Conservation (phyloP, 2,797 vertebrate genomes). For the Xenopus petersii region DNA sequence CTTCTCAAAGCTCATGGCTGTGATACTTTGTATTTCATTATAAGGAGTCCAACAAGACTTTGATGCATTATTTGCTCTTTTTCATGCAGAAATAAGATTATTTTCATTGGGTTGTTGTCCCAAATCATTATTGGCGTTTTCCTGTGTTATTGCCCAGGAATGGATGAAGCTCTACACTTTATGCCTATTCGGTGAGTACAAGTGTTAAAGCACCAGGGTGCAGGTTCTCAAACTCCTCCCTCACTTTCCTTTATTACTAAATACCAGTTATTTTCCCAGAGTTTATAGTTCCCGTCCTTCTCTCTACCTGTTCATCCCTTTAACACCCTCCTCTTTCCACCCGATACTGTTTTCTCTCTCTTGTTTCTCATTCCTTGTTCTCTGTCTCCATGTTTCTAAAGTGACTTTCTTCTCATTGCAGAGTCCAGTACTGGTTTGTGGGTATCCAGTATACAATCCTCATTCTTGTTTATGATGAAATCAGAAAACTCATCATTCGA, state of each 20-base stretch:
- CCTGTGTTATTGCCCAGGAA: conserved; percentile 28
- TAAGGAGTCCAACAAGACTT: too few species aligned
- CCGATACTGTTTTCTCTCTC: too few species aligned
- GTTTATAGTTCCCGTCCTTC: too few species aligned
- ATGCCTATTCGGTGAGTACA: conserved; percentile 31
- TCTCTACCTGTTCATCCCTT: too few species aligned
- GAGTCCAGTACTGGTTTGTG: conserved; percentile 37
- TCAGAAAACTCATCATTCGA: conserved; percentile 22
- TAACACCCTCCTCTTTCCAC: too few species aligned
- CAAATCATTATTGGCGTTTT: conserved; percentile 17
- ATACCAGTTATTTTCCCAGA: too few species aligned
- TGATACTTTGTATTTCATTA: too few species aligned
- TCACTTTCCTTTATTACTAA: too few species aligned
- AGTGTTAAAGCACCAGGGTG: not conserved
- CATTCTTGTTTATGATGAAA: conserved; percentile 35
- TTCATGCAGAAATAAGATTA: conserved; percentile 31
- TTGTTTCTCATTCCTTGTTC: too few species aligned
- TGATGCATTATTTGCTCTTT: not conserved
- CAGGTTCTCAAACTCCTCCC: too few species aligned
- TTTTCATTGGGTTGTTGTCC: conserved; percentile 29
- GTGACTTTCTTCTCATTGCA: not conserved
- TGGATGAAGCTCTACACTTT: conserved; percentile 30
- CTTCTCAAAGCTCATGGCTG: too few species aligned
- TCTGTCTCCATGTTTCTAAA: too few species aligned
- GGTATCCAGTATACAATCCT: conserved; percentile 15